phyloP scores from a whole-genome alignment of 2,113 vertebrate genomes.

The Callipepla squamata region DNA sequence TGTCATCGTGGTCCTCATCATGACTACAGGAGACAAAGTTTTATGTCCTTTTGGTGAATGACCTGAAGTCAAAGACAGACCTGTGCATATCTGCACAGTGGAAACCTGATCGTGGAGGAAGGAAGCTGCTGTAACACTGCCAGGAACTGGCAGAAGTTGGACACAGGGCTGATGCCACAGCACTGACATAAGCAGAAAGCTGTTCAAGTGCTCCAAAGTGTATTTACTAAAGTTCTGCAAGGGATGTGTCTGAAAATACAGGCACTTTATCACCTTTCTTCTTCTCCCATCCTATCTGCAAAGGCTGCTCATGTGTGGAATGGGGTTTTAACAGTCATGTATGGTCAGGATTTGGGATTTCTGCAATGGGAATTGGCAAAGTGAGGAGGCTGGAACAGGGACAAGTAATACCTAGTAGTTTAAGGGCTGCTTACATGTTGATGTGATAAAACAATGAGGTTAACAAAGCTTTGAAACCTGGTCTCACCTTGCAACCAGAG shows the following conservation, averaged over 20 bases:
- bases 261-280: accelerated
- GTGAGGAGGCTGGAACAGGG: not conserved
- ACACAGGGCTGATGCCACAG: not conserved
- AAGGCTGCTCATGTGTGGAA: not conserved
- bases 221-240: not conserved
- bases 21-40: not conserved
- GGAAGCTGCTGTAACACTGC: not conserved
- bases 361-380: not conserved
- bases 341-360: not conserved
- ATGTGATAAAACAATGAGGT: accelerated
- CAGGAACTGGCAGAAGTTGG: not conserved
- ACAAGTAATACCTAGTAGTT: not conserved
- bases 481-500: not conserved
- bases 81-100: not conserved
- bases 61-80: not conserved
- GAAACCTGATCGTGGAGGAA: not conserved
- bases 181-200: not conserved
- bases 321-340: not conserved
- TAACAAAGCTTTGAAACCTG: not conserved
- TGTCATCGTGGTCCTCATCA: not conserved
- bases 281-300: not conserved
- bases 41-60: not conserved
- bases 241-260: accelerated
- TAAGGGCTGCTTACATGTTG: not conserved
- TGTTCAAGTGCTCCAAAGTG: not conserved